Percentiles rank a stretch among this genome's conserved stretches.
Evolutionary conservation across 2,113 vertebrate species (phyloP).

Genomic region (Falcunculus frontatus): DNA sequence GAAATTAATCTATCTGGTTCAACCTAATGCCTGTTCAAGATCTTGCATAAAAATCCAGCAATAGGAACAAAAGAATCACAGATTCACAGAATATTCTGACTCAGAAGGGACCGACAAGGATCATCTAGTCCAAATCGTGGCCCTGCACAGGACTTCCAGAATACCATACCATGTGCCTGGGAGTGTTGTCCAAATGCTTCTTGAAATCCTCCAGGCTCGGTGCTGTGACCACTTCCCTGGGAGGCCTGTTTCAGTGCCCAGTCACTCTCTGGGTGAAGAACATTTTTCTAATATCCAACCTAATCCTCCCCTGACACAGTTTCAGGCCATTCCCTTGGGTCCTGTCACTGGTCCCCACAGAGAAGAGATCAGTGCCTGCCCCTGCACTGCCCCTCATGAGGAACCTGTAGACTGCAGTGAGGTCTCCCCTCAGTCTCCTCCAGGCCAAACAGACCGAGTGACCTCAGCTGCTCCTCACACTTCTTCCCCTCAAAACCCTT

Average conservation of each 20-base stretch:
- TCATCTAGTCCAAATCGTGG: neutral
- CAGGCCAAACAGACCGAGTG: neutral
- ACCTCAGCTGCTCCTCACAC: neutral
- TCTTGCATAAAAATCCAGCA: neutral
- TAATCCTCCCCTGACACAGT: neutral
- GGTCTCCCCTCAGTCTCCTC: neutral
- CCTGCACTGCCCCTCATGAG: neutral
- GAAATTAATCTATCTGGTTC: neutral
- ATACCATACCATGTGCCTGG: neutral
- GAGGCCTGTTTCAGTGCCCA: neutral
- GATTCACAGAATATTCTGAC: neutral
- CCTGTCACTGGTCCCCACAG: neutral
- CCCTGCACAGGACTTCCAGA: neutral
- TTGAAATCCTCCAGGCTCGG: neutral
- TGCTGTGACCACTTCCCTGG: neutral
- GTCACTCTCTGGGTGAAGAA: neutral
- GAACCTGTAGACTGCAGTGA: neutral
- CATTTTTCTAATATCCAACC: accelerated
- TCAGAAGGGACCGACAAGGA: neutral
- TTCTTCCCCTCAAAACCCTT: neutral
- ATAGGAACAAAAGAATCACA: neutral
- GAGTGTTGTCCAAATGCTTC: neutral
- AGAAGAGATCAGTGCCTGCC: no score
- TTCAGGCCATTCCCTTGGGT: neutral
- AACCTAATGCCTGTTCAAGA: neutral